Conservation (phyloP, 1,140 invertebrate genomes). For the Calycopis cecrops region DNA sequence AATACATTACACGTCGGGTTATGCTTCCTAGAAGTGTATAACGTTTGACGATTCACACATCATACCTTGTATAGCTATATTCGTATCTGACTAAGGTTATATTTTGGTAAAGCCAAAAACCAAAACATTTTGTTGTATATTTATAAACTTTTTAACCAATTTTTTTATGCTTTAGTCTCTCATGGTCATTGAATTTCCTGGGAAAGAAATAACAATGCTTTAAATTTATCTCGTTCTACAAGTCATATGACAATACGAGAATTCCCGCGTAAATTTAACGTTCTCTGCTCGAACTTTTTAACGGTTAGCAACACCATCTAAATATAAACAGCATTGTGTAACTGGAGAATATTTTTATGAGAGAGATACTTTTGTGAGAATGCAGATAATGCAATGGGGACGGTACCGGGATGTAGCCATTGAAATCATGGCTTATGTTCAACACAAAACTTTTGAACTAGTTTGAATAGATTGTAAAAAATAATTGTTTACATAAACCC, state of each 20-base stretch:
- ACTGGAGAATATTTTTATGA: slow-evolving; percentile 45
- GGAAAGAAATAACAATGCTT: slow-evolving; percentile 8
- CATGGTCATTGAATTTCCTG: slow-evolving; percentile 3
- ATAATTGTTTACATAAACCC: neutral
- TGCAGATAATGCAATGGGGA: slow-evolving; percentile 48
- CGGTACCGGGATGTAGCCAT: slow-evolving; percentile 42
- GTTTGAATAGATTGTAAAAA: neutral
- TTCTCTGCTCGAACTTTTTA: slow-evolving; percentile 37
- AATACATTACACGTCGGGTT: slow-evolving; percentile 36
- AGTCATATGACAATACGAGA: slow-evolving; percentile 30
- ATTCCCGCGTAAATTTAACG: slow-evolving; percentile 35
- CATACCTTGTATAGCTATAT: neutral
- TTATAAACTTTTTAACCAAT: neutral
- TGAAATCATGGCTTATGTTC: slow-evolving; percentile 36
- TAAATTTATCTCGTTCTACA: neutral
- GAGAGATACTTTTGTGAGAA: slow-evolving; percentile 36
- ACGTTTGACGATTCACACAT: neutral
- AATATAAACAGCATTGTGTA: slow-evolving; percentile 52
- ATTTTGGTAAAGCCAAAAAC: too few species aligned
- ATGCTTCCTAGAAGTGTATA: slow-evolving; percentile 39
- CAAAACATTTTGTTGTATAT: neutral
- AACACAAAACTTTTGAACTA: slow-evolving; percentile 1
- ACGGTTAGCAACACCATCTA: slow-evolving; percentile 42
- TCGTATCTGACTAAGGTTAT: slow-evolving; percentile 1
- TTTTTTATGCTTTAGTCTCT: neutral